Percentiles rank a stretch among this genome's conserved stretches.
phyloP scores from a whole-genome alignment of 2,113 vertebrate genomes.

The Benitochromis conjunctus region DNA sequence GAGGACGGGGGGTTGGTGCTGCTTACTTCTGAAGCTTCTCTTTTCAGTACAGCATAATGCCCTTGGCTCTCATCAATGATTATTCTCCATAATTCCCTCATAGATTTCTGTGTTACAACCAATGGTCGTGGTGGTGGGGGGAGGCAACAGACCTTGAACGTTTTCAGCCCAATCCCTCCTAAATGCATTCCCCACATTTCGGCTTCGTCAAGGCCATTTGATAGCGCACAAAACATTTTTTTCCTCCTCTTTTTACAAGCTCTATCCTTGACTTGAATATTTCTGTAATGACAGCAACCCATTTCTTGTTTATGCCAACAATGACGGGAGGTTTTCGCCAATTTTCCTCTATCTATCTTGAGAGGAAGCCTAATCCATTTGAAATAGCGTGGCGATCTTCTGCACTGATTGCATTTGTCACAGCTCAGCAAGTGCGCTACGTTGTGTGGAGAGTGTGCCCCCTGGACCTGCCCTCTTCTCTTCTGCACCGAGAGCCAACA shows the following conservation, averaged over 20 bases:
- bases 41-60: conserved; percentile 13
- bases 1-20: conserved; percentile 28
- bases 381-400: conserved; percentile 31
- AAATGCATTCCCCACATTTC: conserved; percentile 5
- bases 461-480: conserved; percentile 28
- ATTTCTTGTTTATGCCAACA: conserved; percentile 25
- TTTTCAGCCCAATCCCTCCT: neutral
- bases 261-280: conserved; percentile 29
- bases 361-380: conserved; percentile 43
- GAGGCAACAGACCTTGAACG: conserved; percentile 15
- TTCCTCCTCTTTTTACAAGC: neutral
- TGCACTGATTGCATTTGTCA: conserved; percentile 42
- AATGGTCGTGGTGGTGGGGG: neutral
- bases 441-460: conserved; percentile 3
- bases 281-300: conserved; percentile 30
- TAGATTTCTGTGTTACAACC: conserved; percentile 19
- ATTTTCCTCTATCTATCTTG: conserved; percentile 16
- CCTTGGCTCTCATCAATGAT: conserved; percentile 56
- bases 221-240: neutral
- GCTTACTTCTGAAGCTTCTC: conserved; percentile 43
- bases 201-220: neutral
- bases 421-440: conserved; percentile 26
- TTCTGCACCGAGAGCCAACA: neutral
- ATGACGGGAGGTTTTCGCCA: neutral
- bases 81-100: conserved; percentile 52